Base-by-base conservation (phyloP, 92 coral and sea anemone species). In the Paramuricea clavata region DNA sequence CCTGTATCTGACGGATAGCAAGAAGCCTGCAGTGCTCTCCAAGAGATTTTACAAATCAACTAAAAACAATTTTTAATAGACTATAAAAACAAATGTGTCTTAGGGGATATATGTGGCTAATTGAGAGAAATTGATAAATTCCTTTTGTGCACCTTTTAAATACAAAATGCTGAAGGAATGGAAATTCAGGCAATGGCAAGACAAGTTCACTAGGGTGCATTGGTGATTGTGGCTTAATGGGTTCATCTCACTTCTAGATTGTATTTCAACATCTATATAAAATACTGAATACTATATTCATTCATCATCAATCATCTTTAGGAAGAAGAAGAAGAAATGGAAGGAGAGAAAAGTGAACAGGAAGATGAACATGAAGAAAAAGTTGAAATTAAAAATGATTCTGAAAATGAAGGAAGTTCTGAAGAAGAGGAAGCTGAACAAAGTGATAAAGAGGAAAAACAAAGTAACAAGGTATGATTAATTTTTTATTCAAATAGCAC, bases 391-490 rank as follows among this genome's bases (percentile, higher is more conserved):
- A 75, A 74, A 30, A 91, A 75, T 32, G 68, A 85, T 11, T 91
- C 87, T 19, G 94, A 91, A 69, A 85, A 91, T n/a, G 91, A 69
- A 21, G 54, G 67, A 57, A 74, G 78, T 75, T 64, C 62, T 43
- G 44, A 65, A 68, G 25, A 47, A 44, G 87, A 43, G n/a, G 72
- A 61, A 19, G 65, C 71, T 56, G 87, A 71, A 32, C 64, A 72
- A 5, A 85, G 69, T 23, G 87, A 82, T 10, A 47, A 47, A 19
- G 91, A 82, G 74, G 87, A 25, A 84, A 62, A 84, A 33, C 76
- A 35, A 35, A 81, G 75, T 69, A 65, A 88, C 35, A 85, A 33
- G 42, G 62, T 65, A 26, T 4, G 41, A 3, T 21, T 17, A 54
- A 19, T 19, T 54, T 10, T 47, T 47, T 47, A 10, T 10, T 47